phyloP scores from a whole-genome alignment of 1,140 invertebrate genomes.

The Pomacea maculata region DNA sequence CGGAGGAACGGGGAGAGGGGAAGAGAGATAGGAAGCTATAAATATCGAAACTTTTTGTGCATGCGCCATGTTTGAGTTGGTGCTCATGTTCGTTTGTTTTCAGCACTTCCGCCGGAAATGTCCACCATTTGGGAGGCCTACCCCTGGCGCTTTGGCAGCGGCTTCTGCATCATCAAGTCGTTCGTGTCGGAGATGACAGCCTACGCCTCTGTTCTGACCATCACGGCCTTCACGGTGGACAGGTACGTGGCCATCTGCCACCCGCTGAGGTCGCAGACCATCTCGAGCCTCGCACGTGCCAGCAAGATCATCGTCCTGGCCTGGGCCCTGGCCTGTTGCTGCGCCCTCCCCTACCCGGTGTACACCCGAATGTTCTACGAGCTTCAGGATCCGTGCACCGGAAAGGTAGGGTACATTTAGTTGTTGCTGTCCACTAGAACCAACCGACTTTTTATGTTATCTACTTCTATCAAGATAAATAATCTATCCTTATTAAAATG shows the following conservation, averaged over 20 bases:
- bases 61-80: too few relatives aligned
- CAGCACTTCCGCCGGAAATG: conserved; percentile 84
- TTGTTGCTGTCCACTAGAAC: too few relatives aligned
- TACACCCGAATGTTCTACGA: conserved; percentile 45
- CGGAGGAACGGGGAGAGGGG: too few relatives aligned
- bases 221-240: conserved; percentile 92
- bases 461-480: too few relatives aligned
- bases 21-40: too few relatives aligned
- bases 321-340: conserved; percentile 80
- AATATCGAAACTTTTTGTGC: too few relatives aligned
- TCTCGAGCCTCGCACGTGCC: conserved; percentile 82
- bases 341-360: conserved; percentile 75
- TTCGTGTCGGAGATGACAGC: conserved; percentile 88
- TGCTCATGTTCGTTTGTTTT: not conserved
- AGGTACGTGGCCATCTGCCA: conserved; percentile 93
- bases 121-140: conserved; percentile 85
- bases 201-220: conserved; percentile 91
- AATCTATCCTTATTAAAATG: not conserved
- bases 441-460: too few relatives aligned
- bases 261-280: conserved; percentile 85
- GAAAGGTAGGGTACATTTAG: not conserved
- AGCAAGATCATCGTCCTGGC: conserved; percentile 79
- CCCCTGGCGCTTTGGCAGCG: conserved; percentile 85
- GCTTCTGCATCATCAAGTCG: conserved; percentile 84
- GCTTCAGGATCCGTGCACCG: conserved; percentile 35